Evolutionary conservation across 1,140 invertebrate genomes (phyloP), one percentile per base, ranked within the genome.

Genomic region (Anastrepha obliqua): DNA sequence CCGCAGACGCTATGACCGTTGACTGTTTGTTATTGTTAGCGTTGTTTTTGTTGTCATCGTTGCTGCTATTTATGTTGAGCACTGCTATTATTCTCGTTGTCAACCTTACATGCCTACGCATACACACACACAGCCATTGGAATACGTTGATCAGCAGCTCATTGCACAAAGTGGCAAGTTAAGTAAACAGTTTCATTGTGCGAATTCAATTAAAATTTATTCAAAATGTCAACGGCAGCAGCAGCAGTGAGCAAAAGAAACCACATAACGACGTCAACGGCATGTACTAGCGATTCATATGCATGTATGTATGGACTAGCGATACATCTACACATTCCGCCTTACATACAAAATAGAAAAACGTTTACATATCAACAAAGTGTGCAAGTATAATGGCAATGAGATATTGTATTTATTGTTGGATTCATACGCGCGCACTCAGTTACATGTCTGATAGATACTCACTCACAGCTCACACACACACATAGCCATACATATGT

Each of bases 181-280:
- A 92, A 92, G 90, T 91, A 92, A 92, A 92, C 90, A 92, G 91
- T 92, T 92, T 92, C 91, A 92, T 92, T 92, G 91, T 92, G 90
- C 89, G 91, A 92, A 92, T 92, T 92, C 91, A 92, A 92, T 92
- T 92, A 92, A 92, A 92, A 92, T 92, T 92, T 92, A 92, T 92
- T 92, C 91, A 92, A 92, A 92, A 92, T 91, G 91, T 92, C 91
- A 92, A 91, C 90, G 67, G 11, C 87, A 87, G 59, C 11, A 59
- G 64, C 81, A 87, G 15, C 60, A 17, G 5, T 15, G 39, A 29
- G 29, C 29, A 29, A 29, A 29, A 29, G 29, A 29, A 29, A 29
- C 29, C 29, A 29, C 29, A 29, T 29, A 29, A 29, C 29, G 29
- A 29, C 29, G 29, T 29, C 29, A 29, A 29, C 29, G 29, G 29